Evolutionary conservation across 2,888 invertebrate genomes (phyloP), one percentile per base, ranked within the genome.

Genomic region (Himalopsyche kuldschensis): DNA sequence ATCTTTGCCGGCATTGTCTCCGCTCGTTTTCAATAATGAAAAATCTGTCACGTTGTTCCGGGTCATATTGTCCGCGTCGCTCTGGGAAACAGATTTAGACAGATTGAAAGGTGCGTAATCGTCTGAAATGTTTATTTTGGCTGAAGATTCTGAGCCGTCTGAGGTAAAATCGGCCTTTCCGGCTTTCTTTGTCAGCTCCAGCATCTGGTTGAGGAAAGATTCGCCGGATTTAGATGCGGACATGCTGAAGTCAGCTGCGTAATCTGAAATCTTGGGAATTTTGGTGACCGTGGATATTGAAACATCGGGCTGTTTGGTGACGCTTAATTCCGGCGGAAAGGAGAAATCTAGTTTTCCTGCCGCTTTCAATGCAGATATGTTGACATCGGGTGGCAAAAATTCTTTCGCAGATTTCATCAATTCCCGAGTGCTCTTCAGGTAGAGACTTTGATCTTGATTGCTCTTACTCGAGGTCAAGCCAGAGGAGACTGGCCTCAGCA

Each of bases 61-160:
- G 11, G 90, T 89, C 85, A 91, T 90, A 0, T 91, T 90, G 82
- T 92, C 92, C 3, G 89, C 90, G 76, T 91, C 90, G 86, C 89
- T 90, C 15, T 35, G 35, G 48, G 8, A n/a, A 5, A 24, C 48
- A 2, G 92, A 91, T 86, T 91, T 89, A 85, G 93, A 91, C 17
- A 92, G 89, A 85, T 93, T 91, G 84, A 92, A 88, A 77, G 91
- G 89, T 20, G 90, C 89, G 82, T 92, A 90, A 84, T 93, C 93
- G 86, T 93, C 93, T 35, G 91, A 89, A 89, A 94, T 94, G 4
- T 93, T 90, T 78, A 94, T 90, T 89, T 94, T 95, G 15, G 92
- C 87, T 75, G 93, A 92, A 82, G 91, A 91, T 83, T 94, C 94
- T 84, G 91, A 90, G 83, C 91, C 91, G 86, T 92, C 92, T 1